Percentiles rank a stretch among this genome's conserved stretches.
phyloP scores from a whole-genome alignment of 1,140 invertebrate genomes.

The Bombus vancouverensis region DNA sequence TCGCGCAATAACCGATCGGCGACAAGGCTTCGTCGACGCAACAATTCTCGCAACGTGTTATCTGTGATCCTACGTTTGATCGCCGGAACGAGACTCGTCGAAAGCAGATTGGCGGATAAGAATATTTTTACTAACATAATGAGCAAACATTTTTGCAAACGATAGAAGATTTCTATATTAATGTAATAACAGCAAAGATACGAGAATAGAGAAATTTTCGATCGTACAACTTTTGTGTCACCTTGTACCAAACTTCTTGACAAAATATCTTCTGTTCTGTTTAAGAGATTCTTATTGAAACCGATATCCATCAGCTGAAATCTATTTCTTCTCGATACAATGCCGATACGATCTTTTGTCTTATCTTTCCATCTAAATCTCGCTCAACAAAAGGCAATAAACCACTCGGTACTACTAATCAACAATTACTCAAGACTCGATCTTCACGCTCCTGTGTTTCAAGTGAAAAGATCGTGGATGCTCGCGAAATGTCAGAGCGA shows the following conservation, averaged over 20 bases:
- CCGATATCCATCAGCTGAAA: neutral
- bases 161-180: too few species aligned
- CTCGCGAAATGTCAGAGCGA: slow-evolving; percentile 24
- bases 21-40: neutral
- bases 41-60: slow-evolving; percentile 5
- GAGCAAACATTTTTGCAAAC: too few species aligned
- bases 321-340: neutral
- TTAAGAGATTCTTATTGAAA: neutral
- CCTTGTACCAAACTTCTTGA: too few species aligned
- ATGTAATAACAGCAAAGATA: too few species aligned
- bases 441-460: neutral
- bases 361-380: neutral
- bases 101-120: neutral
- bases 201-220: too few species aligned
- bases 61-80: neutral
- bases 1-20: slow-evolving; percentile 8
- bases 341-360: too few species aligned
- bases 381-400: neutral
- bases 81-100: neutral
- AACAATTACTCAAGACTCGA: neutral
- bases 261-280: too few species aligned
- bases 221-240: too few species aligned
- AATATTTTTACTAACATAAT: too few species aligned
- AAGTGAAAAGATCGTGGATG: neutral
- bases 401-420: too few species aligned